Percentiles rank a stretch among this genome's conserved stretches.
phyloP scores from a whole-genome alignment of 2,888 invertebrate genomes.

The Phymatocera aterrima region DNA sequence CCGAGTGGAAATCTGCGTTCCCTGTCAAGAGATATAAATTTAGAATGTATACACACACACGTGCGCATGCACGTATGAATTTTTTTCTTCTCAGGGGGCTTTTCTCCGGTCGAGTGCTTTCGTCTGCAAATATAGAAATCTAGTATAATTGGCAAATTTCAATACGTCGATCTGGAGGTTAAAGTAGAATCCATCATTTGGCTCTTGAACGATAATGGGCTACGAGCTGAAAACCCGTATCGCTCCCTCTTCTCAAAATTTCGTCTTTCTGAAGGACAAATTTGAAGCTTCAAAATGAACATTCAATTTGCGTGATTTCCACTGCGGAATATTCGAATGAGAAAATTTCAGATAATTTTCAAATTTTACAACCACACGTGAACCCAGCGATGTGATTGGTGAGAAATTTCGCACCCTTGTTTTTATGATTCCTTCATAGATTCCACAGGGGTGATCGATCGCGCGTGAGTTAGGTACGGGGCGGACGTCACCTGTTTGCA shows the following conservation, averaged over 20 bases:
- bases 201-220: background rate
- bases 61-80: background rate
- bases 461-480: background rate
- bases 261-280: no score
- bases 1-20: conserved; percentile 16
- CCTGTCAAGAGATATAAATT: conserved; percentile 5
- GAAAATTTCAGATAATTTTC: background rate
- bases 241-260: no score
- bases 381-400: background rate
- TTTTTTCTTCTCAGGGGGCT: background rate
- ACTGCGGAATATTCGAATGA: no score
- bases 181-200: background rate
- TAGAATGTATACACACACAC: background rate
- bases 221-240: no score
- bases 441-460: background rate
- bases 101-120: background rate
- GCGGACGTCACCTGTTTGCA: background rate
- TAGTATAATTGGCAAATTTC: background rate
- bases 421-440: background rate
- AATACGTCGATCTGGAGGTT: background rate
- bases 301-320: no score
- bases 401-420: background rate
- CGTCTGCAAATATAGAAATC: background rate
- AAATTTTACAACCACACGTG: no score
- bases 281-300: no score